phyloP scores from a whole-genome alignment of 2,888 invertebrate genomes.

The Cabera pusaria region DNA sequence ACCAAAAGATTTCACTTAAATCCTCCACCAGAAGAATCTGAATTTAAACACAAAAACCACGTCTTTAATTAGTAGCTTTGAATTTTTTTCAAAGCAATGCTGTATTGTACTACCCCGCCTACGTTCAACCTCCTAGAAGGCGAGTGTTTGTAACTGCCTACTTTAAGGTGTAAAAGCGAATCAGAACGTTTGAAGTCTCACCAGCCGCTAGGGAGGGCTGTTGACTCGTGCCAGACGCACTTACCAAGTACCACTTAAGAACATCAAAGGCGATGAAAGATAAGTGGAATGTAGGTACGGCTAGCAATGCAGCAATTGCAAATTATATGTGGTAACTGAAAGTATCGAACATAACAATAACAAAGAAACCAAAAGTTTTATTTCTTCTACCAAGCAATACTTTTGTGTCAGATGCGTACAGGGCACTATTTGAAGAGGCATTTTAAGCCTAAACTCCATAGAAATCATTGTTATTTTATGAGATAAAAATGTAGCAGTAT shows the following conservation, averaged over 20 bases:
- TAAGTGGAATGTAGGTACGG: slow-evolving; percentile 38
- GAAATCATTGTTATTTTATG: no score
- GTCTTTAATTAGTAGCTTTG: slow-evolving; percentile 21
- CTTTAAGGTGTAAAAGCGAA: slow-evolving; percentile 73
- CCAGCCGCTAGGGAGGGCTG: slow-evolving; percentile 52
- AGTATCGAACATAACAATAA: no score
- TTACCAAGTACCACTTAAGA: slow-evolving; percentile 60
- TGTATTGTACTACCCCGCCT: slow-evolving; percentile 19
- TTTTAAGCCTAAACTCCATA: no score
- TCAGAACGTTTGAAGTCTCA: slow-evolving; percentile 67
- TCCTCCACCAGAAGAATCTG: no score
- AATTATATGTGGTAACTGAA: no score
- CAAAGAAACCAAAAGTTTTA: no score
- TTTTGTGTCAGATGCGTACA: no score
- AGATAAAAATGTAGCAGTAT: no score
- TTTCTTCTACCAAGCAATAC: no score
- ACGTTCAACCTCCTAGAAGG: no score
- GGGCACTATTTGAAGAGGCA: no score
- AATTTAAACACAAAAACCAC: slow-evolving; percentile 1
- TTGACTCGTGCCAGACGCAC: slow-evolving; percentile 62
- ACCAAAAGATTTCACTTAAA: no score
- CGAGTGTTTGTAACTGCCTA: slow-evolving; percentile 43
- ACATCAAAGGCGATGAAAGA: slow-evolving; percentile 59
- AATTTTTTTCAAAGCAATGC: slow-evolving; percentile 13
- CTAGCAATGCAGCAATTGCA: slow-evolving; percentile 37